phyloP scores from a whole-genome alignment of 2,113 vertebrate genomes.

The Varanus komodoensis region DNA sequence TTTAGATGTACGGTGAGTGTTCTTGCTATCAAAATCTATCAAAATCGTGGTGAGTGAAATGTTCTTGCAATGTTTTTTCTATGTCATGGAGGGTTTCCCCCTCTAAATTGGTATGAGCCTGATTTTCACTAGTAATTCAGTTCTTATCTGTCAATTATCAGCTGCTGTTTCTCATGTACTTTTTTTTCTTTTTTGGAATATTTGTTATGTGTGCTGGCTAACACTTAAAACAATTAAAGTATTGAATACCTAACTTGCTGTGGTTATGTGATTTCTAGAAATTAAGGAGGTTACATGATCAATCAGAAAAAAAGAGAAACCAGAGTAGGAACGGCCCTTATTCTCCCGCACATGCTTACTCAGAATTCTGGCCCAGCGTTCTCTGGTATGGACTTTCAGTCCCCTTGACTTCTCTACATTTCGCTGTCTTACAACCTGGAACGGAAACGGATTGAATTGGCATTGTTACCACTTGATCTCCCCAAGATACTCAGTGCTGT shows the following conservation, averaged over 20 bases:
- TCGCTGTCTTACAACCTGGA: no score
- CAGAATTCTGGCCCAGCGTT: background rate
- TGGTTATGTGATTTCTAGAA: background rate
- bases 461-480: no score
- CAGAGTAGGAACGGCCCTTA: background rate
- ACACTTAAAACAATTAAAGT: conserved; percentile 43
- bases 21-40: no score
- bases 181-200: conserved; percentile 8
- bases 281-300: rapidly evolving
- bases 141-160: background rate
- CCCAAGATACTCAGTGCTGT: no score
- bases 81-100: background rate
- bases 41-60: conserved; percentile 52
- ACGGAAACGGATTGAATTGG: no score
- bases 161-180: background rate
- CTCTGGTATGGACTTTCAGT: no score
- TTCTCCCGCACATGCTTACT: background rate
- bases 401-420: no score
- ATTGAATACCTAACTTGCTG: conserved; percentile 25
- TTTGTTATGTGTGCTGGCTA: background rate
- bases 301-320: rapidly evolving
- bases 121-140: conserved; percentile 23
- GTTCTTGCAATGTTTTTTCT: conserved; percentile 21
- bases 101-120: conserved; percentile 24
- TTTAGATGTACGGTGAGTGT: background rate